Evolutionary conservation across 2,797 vertebrate species (phyloP).

Genomic region (Arctocebus calabarensis): DNA sequence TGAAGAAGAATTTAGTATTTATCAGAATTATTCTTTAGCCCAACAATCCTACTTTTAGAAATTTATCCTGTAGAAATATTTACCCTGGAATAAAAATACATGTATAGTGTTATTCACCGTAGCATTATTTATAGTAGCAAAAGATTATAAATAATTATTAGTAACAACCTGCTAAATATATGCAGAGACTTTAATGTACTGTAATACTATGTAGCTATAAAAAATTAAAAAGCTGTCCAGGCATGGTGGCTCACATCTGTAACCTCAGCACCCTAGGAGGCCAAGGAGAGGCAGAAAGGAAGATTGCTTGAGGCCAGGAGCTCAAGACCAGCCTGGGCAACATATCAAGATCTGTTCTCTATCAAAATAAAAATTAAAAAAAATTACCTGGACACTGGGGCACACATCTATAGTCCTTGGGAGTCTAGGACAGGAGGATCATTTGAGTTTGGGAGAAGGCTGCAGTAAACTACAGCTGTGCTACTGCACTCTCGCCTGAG

Average conservation of each 20-base stretch:
- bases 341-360: background rate
- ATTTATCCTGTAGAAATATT: constrained; percentile 4
- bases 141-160: background rate
- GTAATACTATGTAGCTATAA: background rate
- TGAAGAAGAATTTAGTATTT: background rate
- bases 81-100: background rate
- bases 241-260: background rate
- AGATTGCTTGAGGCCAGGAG: background rate
- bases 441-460: too few species aligned
- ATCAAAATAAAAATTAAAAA: too few species aligned
- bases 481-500: too few species aligned
- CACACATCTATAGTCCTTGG: too few species aligned
- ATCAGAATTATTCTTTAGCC: background rate
- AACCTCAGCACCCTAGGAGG: background rate
- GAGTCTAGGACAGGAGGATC: too few species aligned
- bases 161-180: background rate
- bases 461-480: too few species aligned
- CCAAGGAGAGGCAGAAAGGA: background rate
- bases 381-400: too few species aligned
- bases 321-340: background rate
- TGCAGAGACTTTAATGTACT: background rate
- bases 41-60: background rate
- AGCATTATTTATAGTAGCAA: background rate
- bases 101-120: background rate
- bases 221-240: background rate